Evolutionary conservation across 2,888 invertebrate genomes (phyloP), one percentile per base, ranked within the genome.

Genomic region (Gordius sp.): DNA sequence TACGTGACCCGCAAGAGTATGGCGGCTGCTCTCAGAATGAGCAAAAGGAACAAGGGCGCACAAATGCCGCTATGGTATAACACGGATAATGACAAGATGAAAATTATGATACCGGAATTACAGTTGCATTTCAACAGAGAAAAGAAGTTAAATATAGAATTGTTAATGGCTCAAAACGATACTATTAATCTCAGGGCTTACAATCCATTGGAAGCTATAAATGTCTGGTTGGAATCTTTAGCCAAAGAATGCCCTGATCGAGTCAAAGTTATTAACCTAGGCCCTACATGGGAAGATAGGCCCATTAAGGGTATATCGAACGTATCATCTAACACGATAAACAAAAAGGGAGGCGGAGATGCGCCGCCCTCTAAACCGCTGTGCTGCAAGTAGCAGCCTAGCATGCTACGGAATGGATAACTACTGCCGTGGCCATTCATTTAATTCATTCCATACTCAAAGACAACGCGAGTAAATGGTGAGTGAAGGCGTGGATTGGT

Each of bases 361-460:
- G n/a, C n/a, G n/a, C n/a, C n/a, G n/a, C n/a, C n/a, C n/a, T n/a
- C n/a, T n/a, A n/a, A n/a, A n/a, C n/a, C n/a, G n/a, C n/a, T n/a
- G n/a, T n/a, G n/a, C n/a, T n/a, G n/a, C n/a, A n/a, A n/a, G 47
- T 13, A n/a, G 47, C n/a, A n/a, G n/a, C n/a, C n/a, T n/a, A 47
- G 20, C 47, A 47, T 47, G 47, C 47, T 4, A 13, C n/a, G 4
- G 47, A 47, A 47, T 47, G 47, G 47, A 47, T 47, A 47, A 47
- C 47, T 18, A 20, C 23, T n/a, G 47, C 47, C 4, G 47, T 47
- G n/a, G 47, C 47, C 4, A 13, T 47, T 4, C 8, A 47, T 47
- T 20, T 47, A n/a, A 47, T 47, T n/a, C 13, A 47, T 20, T 47
- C 4, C 23, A 4, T 47, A 4, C 47, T 47, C 16, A 47, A 8